Base-by-base conservation (phyloP, 2,797 vertebrate species). In the Diplodus puntazzo region DNA sequence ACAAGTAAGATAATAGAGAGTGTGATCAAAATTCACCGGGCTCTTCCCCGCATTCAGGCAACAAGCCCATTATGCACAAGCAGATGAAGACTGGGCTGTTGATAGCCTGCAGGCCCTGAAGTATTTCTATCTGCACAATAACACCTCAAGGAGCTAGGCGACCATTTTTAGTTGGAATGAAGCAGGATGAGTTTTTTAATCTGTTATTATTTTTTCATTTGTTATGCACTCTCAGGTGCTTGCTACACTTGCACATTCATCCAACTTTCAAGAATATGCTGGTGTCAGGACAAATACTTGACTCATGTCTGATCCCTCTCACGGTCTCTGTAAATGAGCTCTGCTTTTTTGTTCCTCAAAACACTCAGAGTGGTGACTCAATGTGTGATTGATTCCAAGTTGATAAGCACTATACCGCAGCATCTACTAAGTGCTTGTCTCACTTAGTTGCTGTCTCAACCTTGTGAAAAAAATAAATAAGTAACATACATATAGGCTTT, bases 1-100 rank as follows among this genome's bases (percentile, higher is more conserved):
- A 91, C 63, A 75, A 81, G 77, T 68, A 64, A 79, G 79, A 87
- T 85, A 86, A 88, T 75, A 60, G 73, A 73, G 63, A 73, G 63
- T 60, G 73, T 86, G 81, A 91, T 87, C 70, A 87, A 73, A 86
- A 91, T 91, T 90, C 86, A 90, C 52, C 0, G 14, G 69, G 67
- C 66, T 78, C 66, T 75, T 49, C 77, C 77, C 69, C 85, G 73
- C 76, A 71, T 92, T 72, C 71, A 84, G 69, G 69, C 83, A 88
- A 75, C 68, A 81, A 75, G 75, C 71, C 23, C 57, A 86, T 92
- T 89, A 83, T 90, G 81, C 79, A 86, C 63, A 86, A 89, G 84
- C 64, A 64, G 68, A 73, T 75, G 48, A 69, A 83, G 63, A 70
- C 45, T 17, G 21, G 49, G 61, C 76, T 81, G 77, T 43, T 75